Base-by-base conservation (phyloP, 2,113 vertebrate genomes). In the Lepus europaeus region DNA sequence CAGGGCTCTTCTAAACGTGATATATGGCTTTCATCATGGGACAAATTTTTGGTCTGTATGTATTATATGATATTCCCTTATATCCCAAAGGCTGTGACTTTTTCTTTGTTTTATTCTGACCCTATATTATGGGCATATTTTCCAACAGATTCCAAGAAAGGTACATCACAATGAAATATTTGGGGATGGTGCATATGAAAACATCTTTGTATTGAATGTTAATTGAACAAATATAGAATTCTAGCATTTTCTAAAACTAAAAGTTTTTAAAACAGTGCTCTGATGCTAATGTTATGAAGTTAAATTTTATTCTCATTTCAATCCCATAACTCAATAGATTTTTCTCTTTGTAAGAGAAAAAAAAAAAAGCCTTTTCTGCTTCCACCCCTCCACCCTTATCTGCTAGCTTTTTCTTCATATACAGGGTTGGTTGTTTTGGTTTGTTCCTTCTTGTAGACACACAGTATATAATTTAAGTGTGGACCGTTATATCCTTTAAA, bases 191-290 rank as follows among this genome's bases (percentile, higher is more conserved):
- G 0, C 2, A 74, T 80, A 56, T 80, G 17, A 68, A 73, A 91
- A 84, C 1, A 0, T 73, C 23, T 80, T 87, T 53, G 9, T 22
- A 61, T 66, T 69, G 20, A 89, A 25, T 78, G 6, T 81, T 25
- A 86, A 33, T 63, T 89, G 51, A 13, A 29, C 39, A 89, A 76
- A 5, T 31, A 73, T 7, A 90, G 25, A 94, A 94, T 81, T 87
- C 31, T 72, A 92, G 31, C 29, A 59, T 45, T 16, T 78, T 53
- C 53, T 45, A 13, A 13, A 73, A 25, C 8, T 49, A 49, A 49
- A 27, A 23, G 23, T 61, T 70, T 85, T 87, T 10, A 89, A 89
- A 89, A 13, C 3, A 49, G 1, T 70, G 23, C 5, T 84, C n/a
- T 10, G 64, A 1, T 64, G 27, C 69, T 77, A 39, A 61, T 51